These are phyloP conservation scores for Drosophila orosa DNA, from an alignment of 1,140 invertebrate species.

Conservation along the genomic window DNA sequence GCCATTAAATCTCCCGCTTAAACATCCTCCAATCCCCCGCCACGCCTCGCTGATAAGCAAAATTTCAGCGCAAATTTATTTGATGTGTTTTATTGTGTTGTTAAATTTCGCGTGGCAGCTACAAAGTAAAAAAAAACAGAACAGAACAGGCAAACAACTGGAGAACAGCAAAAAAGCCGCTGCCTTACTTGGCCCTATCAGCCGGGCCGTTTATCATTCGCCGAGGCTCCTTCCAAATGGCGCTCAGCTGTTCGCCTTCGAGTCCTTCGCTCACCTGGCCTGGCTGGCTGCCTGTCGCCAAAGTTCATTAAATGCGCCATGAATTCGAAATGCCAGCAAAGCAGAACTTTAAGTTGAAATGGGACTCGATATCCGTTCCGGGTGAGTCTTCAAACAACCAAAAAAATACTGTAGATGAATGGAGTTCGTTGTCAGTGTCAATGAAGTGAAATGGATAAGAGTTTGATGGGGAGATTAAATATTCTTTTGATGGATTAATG, in stretches of 20 bases:
- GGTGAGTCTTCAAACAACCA: background rate
- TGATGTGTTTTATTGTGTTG: constrained; percentile 79
- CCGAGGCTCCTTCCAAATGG: constrained; percentile 30
- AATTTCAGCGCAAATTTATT: constrained; percentile 78
- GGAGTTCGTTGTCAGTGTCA: constrained; percentile 10
- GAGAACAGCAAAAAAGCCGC: constrained; percentile 12
- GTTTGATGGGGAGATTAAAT: background rate
- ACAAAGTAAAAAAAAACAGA: background rate
- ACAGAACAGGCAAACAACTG: constrained; percentile 13
- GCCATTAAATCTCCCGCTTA: constrained; percentile 70
- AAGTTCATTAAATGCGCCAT: constrained; percentile 69
- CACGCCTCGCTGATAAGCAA: constrained; percentile 71
- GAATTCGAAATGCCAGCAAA: constrained; percentile 29
- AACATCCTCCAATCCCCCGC: constrained; percentile 16
- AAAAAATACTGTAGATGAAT: constrained; percentile 8
- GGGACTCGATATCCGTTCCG: constrained; percentile 16
- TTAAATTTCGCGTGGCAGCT: constrained; percentile 71
- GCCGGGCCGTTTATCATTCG: constrained; percentile 66
- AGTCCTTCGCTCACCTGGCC: constrained; percentile 25
- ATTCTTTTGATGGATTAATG: background rate
- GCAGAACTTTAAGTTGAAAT: constrained; percentile 36
- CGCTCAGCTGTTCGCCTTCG: constrained; percentile 41
- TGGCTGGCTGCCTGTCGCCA: constrained; percentile 40
- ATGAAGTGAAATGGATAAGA: background rate
- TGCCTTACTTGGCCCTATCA: constrained; percentile 67